Conservation (phyloP, 2,888 invertebrate species). For the Eurois occulta region DNA sequence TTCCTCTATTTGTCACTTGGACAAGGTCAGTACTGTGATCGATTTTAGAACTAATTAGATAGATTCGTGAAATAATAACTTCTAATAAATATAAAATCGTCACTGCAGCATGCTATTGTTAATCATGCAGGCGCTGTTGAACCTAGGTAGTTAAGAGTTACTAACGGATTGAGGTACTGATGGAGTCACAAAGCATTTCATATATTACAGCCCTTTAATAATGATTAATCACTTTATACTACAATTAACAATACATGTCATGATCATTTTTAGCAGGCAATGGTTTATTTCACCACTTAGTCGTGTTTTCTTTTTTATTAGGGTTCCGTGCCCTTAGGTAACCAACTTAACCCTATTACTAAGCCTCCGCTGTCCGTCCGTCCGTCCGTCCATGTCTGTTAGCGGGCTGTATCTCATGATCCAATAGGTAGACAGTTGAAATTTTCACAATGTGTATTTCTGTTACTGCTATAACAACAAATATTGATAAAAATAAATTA, state of each 20-base stretch:
- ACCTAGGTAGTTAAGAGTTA: no score
- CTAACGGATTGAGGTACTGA: background rate
- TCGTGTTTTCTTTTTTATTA: background rate
- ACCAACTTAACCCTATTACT: no score
- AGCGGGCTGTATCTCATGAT: no score
- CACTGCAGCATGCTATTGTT: constrained; percentile 12
- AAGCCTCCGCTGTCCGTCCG: no score
- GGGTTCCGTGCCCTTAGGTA: no score
- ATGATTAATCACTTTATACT: background rate
- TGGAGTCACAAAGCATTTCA: background rate
- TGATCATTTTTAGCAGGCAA: background rate
- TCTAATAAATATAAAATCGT: background rate
- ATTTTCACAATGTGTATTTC: no score
- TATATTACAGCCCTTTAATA: background rate
- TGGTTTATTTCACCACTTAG: background rate
- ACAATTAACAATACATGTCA: background rate
- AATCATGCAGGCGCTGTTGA: constrained; percentile 18
- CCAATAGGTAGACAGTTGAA: no score
- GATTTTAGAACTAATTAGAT: no score
- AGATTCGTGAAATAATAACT: background rate
- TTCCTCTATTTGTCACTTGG: background rate
- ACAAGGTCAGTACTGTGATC: background rate
- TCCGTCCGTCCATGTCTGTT: no score
- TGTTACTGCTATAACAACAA: no score
- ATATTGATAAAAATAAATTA: no score